Percentiles rank a stretch among this genome's conserved stretches.
Conservation (phyloP, 2,113 vertebrate species). For the Pyxicephalus adspersus region DNA sequence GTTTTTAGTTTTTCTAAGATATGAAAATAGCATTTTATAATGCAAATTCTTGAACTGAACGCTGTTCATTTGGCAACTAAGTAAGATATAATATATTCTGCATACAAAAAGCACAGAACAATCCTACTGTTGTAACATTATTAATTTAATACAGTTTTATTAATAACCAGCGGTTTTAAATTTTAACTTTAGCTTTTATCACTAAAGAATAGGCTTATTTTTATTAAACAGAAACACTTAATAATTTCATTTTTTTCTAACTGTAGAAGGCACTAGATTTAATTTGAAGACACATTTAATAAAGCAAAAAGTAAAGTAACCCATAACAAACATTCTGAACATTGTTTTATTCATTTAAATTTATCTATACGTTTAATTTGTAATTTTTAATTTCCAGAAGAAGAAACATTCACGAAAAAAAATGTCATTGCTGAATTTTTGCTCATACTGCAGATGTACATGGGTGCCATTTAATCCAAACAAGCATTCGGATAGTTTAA, state of each 20-base stretch:
- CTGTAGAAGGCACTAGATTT: background rate
- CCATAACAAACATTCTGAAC: too few species aligned
- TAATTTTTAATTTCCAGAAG: too few species aligned
- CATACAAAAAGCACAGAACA: background rate
- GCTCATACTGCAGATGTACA: too few species aligned
- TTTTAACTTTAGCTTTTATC: background rate
- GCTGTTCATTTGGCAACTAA: background rate
- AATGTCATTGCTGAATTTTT: too few species aligned
- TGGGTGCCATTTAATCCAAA: too few species aligned
- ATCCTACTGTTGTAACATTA: background rate
- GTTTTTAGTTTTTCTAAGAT: constrained; percentile 13
- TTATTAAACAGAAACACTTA: too few species aligned
- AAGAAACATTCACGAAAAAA: too few species aligned
- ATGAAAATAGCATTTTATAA: constrained; percentile 20
- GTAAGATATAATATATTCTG: background rate
- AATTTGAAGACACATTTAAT: background rate
- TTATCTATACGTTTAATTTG: too few species aligned
- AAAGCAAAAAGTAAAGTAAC: too few species aligned
- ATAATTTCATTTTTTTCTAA: background rate
- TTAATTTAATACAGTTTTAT: background rate
- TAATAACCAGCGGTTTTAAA: background rate
- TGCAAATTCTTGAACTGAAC: constrained; percentile 16
- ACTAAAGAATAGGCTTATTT: background rate
- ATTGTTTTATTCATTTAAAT: too few species aligned
- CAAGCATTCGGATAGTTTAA: too few species aligned